Evolutionary conservation across 1,140 invertebrate species (phyloP).

Genomic region (Planococcus citri): DNA sequence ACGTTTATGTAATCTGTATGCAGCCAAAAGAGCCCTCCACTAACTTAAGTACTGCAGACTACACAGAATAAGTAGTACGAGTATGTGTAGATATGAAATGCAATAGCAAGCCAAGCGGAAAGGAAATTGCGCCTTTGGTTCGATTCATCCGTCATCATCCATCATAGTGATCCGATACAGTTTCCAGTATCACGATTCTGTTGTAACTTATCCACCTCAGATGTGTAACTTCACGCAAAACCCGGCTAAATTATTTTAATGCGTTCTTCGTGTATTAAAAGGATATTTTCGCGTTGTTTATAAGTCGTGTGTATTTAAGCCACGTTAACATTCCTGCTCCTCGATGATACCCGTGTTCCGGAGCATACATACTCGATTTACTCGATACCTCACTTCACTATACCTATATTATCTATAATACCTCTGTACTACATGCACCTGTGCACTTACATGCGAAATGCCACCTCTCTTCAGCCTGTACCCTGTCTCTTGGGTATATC

Average conservation of each 20-base stretch:
- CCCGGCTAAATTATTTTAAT: not conserved
- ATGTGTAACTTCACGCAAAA: not conserved
- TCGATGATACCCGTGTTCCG: too few species aligned
- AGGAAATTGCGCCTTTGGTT: too few species aligned
- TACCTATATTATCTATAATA: too few species aligned
- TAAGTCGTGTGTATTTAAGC: not conserved
- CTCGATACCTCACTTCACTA: too few species aligned
- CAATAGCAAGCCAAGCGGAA: not conserved
- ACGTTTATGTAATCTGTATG: too few species aligned
- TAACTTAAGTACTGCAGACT: not conserved
- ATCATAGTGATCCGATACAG: not conserved
- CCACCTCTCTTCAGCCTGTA: too few species aligned
- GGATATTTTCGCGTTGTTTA: not conserved
- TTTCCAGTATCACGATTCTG: not conserved
- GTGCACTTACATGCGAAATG: too few species aligned
- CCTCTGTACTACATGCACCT: too few species aligned
- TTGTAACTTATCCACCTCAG: conserved; percentile 2
- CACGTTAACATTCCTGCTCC: not conserved
- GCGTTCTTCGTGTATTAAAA: conserved; percentile 1
- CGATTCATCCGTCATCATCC: conserved; percentile 5
- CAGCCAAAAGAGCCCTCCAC: too few species aligned
- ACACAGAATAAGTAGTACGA: not conserved
- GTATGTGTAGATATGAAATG: too few species aligned
- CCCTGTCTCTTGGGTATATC: too few species aligned
- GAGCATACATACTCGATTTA: too few species aligned